A percentile compares a stretch with the other conserved stretches of the same genome.
Conservation (phyloP, 2,113 vertebrate species). For the Gymnobelideus leadbeateri region DNA sequence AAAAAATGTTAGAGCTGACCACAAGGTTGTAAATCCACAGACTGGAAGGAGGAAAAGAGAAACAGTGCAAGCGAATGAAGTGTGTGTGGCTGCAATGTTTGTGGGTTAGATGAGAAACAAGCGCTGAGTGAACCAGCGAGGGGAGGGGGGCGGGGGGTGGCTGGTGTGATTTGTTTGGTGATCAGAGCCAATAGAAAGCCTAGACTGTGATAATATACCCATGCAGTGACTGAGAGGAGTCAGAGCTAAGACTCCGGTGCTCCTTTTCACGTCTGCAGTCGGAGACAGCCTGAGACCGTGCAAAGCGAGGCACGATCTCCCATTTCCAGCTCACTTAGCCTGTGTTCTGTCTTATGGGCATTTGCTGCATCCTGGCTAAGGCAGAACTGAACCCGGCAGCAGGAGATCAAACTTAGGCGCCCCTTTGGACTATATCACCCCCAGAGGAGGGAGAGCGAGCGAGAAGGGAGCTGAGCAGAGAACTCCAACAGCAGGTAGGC, state of each 20-base stretch:
- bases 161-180: constrained; percentile 84
- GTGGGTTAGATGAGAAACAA: constrained; percentile 64
- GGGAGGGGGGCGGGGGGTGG: constrained; percentile 81
- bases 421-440: constrained; percentile 15
- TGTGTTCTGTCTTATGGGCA: constrained; percentile 86
- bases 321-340: background rate
- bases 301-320: constrained; percentile 62
- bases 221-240: constrained; percentile 85
- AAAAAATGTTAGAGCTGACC: constrained; percentile 18
- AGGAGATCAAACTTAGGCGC: constrained; percentile 11
- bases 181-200: constrained; percentile 89
- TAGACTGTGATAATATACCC: constrained; percentile 83
- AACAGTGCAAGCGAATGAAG: constrained; percentile 42
- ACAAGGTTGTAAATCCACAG: constrained; percentile 61
- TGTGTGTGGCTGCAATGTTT: constrained; percentile 59
- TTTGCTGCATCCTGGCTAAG: constrained; percentile 80
- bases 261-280: constrained; percentile 49
- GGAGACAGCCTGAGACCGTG: constrained; percentile 51
- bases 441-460: background rate
- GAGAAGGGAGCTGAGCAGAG: background rate
- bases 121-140: constrained; percentile 59
- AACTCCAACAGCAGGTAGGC: constrained; percentile 77
- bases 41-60: constrained; percentile 67
- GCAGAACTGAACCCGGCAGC: background rate
- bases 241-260: constrained; percentile 81